Evolutionary conservation across 2,113 vertebrate genomes (phyloP).

Genomic region (Delphinapterus leucas): DNA sequence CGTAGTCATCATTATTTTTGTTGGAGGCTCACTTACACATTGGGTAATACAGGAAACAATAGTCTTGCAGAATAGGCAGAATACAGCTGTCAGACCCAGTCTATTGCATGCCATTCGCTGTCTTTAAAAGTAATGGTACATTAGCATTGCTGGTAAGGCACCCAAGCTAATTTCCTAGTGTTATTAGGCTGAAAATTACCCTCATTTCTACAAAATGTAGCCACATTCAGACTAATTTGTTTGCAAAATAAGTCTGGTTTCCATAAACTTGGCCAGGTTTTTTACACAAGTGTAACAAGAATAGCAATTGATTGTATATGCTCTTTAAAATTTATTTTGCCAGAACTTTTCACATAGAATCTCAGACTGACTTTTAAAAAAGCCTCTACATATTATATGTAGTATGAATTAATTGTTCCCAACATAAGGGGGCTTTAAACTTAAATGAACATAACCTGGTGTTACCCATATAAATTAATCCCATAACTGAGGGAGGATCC

Average conservation of each 20-base stretch:
- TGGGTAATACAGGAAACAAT: not conserved
- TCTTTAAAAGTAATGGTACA: not conserved
- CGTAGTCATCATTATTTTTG: not conserved
- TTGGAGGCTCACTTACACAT: not conserved
- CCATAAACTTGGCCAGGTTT: no score
- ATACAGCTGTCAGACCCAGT: not conserved
- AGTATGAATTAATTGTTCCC: not conserved
- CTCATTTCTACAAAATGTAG: no score
- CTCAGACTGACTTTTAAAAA: no score
- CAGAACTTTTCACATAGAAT: no score
- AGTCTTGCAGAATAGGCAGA: not conserved
- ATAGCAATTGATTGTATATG: no score
- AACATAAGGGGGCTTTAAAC: not conserved
- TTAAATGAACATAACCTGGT: not conserved
- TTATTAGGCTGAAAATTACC: not conserved
- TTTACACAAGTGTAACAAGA: no score
- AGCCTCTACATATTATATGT: not conserved
- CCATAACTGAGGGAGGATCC: not conserved
- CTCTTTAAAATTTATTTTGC: no score
- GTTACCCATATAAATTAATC: not conserved
- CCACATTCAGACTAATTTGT: no score
- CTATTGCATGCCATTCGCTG: not conserved
- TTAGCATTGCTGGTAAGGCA: not conserved
- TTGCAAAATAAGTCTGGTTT: no score
- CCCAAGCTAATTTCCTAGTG: not conserved